phyloP scores from a whole-genome alignment of 2,888 invertebrate species.

The Polyploca ridens region DNA sequence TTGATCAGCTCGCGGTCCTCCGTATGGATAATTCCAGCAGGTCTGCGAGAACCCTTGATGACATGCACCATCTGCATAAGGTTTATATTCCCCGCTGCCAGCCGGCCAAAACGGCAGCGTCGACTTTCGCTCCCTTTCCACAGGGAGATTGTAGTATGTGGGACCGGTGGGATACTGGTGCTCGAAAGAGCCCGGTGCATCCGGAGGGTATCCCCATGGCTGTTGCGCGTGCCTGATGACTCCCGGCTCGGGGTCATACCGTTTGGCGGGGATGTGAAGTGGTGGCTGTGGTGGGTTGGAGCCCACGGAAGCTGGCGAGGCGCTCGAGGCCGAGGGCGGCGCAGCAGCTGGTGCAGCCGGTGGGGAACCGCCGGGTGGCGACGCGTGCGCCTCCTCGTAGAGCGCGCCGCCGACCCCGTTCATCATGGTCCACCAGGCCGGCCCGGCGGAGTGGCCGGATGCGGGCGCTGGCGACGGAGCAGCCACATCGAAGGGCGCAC shows the following conservation, averaged over 20 bases:
- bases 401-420: conserved; percentile 91
- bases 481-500: conserved; percentile 88
- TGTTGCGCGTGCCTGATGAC: conserved; percentile 92
- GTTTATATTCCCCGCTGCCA: conserved; percentile 86
- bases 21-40: conserved; percentile 90
- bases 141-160: conserved; percentile 90
- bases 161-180: conserved; percentile 89
- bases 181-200: conserved; percentile 86
- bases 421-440: conserved; percentile 94
- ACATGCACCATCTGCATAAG: conserved; percentile 85
- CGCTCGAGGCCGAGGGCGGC: conserved; percentile 83
- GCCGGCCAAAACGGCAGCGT: conserved; percentile 88
- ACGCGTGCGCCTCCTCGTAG: conserved; percentile 89
- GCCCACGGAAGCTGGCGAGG: conserved; percentile 85
- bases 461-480: conserved; percentile 91
- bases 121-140: conserved; percentile 86
- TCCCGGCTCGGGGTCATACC: conserved; percentile 87
- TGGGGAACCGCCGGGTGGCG: conserved; percentile 84
- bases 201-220: conserved; percentile 90
- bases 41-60: conserved; percentile 89
- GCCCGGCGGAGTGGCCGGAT: conserved; percentile 93
- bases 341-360: conserved; percentile 89
- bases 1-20: conserved; percentile 86
- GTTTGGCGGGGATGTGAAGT: conserved; percentile 95
- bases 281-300: conserved; percentile 91